A percentile compares a stretch with the other conserved stretches of the same genome.
Conservation (phyloP, 2,113 vertebrate species). For the Calyptommatus sinebrachiatus region DNA sequence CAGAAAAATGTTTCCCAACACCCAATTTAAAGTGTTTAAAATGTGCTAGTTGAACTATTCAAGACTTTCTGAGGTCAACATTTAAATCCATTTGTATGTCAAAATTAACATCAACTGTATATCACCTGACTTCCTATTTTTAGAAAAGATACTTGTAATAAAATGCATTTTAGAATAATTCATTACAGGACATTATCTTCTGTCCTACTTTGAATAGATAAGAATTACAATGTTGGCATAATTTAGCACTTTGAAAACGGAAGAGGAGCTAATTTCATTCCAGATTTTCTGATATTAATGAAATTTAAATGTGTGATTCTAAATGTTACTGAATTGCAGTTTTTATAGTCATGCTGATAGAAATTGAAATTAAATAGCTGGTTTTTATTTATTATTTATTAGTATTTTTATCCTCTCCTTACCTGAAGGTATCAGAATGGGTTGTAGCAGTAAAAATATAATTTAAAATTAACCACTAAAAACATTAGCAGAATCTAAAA, state of each 20-base stretch:
- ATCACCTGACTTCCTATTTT: background rate
- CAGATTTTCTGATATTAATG: background rate
- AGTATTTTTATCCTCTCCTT: no score
- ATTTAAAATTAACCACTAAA: no score
- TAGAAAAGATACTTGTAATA: slow-evolving; percentile 47
- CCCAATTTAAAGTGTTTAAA: slow-evolving; percentile 3
- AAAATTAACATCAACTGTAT: slow-evolving; percentile 35
- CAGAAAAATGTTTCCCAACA: no score
- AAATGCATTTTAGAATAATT: slow-evolving; percentile 29
- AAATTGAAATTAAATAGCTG: no score
- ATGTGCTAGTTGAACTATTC: slow-evolving; percentile 1
- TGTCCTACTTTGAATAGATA: slow-evolving; percentile 2
- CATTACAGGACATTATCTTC: slow-evolving; percentile 49
- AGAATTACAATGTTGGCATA: background rate
- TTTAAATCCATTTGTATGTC: slow-evolving; percentile 35
- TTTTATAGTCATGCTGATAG: no score
- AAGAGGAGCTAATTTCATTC: background rate
- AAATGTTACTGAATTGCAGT: background rate
- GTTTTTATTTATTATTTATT: no score
- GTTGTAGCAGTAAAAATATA: no score
- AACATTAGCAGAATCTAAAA: no score
- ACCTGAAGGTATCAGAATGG: no score
- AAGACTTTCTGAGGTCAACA: slow-evolving; percentile 7
- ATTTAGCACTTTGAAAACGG: background rate
- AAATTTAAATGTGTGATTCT: no score